These are phyloP conservation scores for Mixornis gularis DNA, from an alignment of 2,113 vertebrate species.

Conservation along the genomic window DNA sequence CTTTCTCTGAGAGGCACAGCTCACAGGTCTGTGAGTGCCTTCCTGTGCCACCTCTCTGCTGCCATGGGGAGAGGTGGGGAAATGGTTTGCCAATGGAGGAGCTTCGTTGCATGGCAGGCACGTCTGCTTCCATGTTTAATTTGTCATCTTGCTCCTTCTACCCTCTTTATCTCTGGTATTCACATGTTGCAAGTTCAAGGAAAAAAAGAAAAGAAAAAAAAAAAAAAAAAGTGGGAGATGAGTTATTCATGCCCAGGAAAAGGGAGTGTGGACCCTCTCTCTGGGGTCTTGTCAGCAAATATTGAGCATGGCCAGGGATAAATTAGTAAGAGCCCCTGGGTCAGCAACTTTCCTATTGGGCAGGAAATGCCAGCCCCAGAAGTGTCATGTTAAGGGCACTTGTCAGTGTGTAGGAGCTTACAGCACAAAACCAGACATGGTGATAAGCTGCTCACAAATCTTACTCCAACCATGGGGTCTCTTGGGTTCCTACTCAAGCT, in stretches of 20 bases:
- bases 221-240: not conserved
- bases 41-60: rapidly evolving
- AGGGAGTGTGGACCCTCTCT: rapidly evolving
- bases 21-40: not conserved
- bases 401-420: not conserved
- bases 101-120: not conserved
- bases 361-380: not conserved
- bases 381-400: not conserved
- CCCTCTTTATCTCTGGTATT: not conserved
- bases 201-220: no score
- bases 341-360: not conserved
- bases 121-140: not conserved
- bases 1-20: not conserved
- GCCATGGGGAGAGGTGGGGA: not conserved
- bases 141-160: not conserved
- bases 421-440: not conserved
- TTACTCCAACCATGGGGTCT: not conserved
- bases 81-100: not conserved
- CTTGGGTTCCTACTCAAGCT: not conserved
- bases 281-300: not conserved
- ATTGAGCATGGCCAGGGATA: not conserved
- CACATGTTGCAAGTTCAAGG: not conserved
- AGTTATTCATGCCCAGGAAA: not conserved
- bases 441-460: not conserved
- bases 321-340: not conserved